Percentiles rank a stretch among this genome's conserved stretches.
These are phyloP conservation scores for Galeopterus variegatus DNA, from an alignment of 2,113 vertebrate genomes.

Conservation along the genomic window DNA sequence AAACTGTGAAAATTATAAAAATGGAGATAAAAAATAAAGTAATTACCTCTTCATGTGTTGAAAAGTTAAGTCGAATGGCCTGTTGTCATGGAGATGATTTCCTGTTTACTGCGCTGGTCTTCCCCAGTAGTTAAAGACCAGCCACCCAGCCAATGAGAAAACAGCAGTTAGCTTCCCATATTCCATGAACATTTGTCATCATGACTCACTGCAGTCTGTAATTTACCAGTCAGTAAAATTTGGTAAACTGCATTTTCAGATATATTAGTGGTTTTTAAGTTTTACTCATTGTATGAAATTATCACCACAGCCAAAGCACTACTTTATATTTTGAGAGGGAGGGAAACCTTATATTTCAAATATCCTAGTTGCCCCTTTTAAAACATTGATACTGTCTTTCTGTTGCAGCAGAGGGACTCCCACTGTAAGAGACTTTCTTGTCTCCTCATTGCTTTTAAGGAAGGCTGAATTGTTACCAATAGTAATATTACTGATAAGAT, in stretches of 20 bases:
- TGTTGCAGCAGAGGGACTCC: neutral
- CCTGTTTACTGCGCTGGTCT: slow-evolving; percentile 76
- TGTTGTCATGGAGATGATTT: slow-evolving; percentile 87
- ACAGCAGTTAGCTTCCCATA: slow-evolving; percentile 40
- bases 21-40: slow-evolving; percentile 87
- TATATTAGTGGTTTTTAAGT: slow-evolving; percentile 62
- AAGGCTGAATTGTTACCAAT: neutral
- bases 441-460: neutral
- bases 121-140: slow-evolving; percentile 70
- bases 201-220: slow-evolving; percentile 61
- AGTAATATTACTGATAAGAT: neutral
- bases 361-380: neutral
- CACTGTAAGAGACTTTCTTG: neutral
- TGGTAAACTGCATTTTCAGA: slow-evolving; percentile 69
- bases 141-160: slow-evolving; percentile 65
- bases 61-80: slow-evolving; percentile 86
- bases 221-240: slow-evolving; percentile 76
- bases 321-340: slow-evolving; percentile 13
- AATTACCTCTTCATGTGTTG: slow-evolving; percentile 86
- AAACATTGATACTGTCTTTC: neutral
- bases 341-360: slow-evolving; percentile 19
- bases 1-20: slow-evolving; percentile 87
- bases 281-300: slow-evolving; percentile 62
- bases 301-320: neutral
- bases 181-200: slow-evolving; percentile 63